Evolutionary conservation across 2,113 vertebrate species (phyloP).

Genomic region (Cyphomyrus discorhynchus): DNA sequence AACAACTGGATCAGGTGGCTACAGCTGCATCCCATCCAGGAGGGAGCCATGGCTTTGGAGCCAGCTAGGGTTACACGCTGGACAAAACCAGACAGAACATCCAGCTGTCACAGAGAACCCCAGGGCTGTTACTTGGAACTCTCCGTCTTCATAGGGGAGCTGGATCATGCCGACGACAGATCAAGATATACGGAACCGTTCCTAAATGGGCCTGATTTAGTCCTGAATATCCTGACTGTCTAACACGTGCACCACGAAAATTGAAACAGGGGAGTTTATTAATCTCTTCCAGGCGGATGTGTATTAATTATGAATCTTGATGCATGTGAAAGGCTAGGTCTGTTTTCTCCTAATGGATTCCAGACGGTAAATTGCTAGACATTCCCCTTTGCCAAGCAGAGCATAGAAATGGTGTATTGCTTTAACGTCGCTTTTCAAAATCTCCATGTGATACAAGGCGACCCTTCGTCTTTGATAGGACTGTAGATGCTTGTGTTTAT

Average conservation of each 20-base stretch:
- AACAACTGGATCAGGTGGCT: neutral
- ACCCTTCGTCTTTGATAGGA: neutral
- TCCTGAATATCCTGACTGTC: neutral
- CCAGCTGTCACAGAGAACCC: neutral
- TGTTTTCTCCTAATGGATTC: neutral
- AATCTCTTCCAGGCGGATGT: slow-evolving; percentile 1
- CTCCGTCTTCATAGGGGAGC: neutral
- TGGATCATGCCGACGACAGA: neutral
- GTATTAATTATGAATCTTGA: slow-evolving; percentile 12
- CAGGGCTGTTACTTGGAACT: neutral
- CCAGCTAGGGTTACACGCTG: neutral
- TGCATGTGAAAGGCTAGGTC: neutral
- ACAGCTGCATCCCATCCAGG: neutral
- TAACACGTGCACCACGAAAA: neutral
- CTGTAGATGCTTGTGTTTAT: neutral
- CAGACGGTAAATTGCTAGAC: neutral
- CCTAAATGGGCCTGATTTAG: neutral
- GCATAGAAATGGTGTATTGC: neutral
- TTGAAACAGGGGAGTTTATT: neutral
- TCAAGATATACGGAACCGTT: neutral
- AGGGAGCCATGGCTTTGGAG: neutral
- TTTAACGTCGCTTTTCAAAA: neutral
- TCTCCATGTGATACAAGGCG: neutral
- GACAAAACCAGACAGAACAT: neutral
- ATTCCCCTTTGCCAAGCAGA: neutral